A percentile compares a stretch with the other conserved stretches of the same genome.
phyloP scores from a whole-genome alignment of 1,140 invertebrate species.

The Polypedilum vanderplanki region DNA sequence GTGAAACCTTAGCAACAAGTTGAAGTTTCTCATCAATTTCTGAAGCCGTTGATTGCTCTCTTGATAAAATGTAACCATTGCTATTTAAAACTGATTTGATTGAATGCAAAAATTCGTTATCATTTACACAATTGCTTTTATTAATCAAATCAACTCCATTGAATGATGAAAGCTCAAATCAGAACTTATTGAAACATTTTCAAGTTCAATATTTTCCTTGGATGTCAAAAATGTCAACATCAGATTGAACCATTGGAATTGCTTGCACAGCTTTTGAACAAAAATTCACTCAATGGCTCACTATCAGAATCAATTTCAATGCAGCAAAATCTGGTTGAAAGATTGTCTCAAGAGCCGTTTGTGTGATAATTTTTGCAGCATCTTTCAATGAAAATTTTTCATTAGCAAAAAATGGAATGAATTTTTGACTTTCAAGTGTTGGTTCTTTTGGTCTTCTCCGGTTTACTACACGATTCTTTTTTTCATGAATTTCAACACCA shows the following conservation, averaged over 20 bases:
- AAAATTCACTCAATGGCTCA: not conserved
- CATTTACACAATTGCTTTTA: not conserved
- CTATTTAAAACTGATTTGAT: not conserved
- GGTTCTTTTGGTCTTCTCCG: conserved; percentile 55
- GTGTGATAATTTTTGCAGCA: not conserved
- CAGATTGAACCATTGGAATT: not conserved
- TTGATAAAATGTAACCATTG: not conserved
- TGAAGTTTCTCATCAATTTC: not conserved
- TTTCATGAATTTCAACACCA: conserved; percentile 74
- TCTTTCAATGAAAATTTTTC: not conserved
- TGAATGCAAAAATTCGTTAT: not conserved
- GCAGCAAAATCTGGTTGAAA: not conserved
- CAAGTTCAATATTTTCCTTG: not conserved
- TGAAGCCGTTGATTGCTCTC: not conserved
- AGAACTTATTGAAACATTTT: conserved; percentile 15
- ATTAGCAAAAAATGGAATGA: conserved; percentile 52
- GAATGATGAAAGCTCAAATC: conserved; percentile 8
- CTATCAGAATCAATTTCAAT: not conserved
- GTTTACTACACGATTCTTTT: conserved; percentile 72
- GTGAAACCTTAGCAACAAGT: not conserved
- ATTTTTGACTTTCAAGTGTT: conserved; percentile 66
- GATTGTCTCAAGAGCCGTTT: not conserved
- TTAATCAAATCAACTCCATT: conserved; percentile 8
- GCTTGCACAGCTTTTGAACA: not conserved
- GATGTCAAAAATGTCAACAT: not conserved